Evolutionary conservation across 2,113 vertebrate species (phyloP).

Genomic region (Aythya baeri): DNA sequence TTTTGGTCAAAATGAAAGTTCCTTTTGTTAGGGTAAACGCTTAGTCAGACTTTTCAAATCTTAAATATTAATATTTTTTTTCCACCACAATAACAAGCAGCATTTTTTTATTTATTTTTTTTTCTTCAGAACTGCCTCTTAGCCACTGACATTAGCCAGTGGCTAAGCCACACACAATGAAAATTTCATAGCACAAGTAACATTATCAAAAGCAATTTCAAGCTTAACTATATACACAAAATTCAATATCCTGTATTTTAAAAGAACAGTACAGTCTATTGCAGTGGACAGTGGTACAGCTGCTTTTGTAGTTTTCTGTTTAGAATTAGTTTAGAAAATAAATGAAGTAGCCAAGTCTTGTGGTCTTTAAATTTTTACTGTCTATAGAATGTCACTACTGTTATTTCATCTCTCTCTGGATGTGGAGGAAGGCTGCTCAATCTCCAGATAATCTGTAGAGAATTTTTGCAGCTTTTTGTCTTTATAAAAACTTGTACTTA

Average conservation of each 20-base stretch:
- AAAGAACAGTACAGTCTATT: neutral
- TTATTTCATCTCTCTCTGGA: neutral
- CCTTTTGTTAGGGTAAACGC: neutral
- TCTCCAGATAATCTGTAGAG: neutral
- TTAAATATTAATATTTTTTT: neutral
- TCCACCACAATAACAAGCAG: neutral
- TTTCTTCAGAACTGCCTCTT: neutral
- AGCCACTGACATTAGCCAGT: neutral
- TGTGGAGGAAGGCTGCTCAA: neutral
- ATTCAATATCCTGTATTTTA: neutral
- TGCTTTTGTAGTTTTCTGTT: neutral
- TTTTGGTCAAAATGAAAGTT: neutral
- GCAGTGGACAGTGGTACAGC: neutral
- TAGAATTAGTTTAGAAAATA: slow-evolving; percentile 10
- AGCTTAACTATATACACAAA: neutral
- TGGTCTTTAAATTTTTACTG: neutral
- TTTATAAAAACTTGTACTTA: slow-evolving; percentile 48
- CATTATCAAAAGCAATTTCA: neutral
- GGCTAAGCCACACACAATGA: neutral
- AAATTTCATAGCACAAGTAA: neutral
- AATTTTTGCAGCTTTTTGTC: neutral
- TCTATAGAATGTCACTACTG: neutral
- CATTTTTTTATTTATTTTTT: neutral
- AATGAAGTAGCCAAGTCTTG: neutral
- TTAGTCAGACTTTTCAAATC: neutral